Evolutionary conservation across 2,888 invertebrate species (phyloP), one percentile per base, ranked within the genome.

Genomic region (Tiliacea aurago): DNA sequence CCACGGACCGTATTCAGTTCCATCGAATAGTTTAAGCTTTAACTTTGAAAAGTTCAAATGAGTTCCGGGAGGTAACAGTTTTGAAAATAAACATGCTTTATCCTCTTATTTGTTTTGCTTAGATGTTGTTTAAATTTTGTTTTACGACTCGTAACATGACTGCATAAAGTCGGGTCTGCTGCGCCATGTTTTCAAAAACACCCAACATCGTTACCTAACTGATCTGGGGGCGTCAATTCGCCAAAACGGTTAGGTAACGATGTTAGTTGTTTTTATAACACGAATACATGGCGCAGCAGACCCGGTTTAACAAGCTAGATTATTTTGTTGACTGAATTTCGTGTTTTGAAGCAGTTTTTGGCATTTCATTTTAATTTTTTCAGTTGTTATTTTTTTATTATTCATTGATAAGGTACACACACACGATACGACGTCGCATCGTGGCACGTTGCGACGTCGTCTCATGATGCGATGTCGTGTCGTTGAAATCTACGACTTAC

Each of bases 1-100:
- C 59, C 55, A 9, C 23, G 43, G 9, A 51, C 66, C 23, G 58
- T 72, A 73, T 87, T 87, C 82, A 81, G 81, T 81, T 82, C 41
- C 69, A 79, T 82, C 63, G 51, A 73, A 86, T 74, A 83, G 82
- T 80, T 84, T 79, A 66, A 78, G 78, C 72, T 81, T 85, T 84
- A 78, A 75, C 73, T 81, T 80, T 80, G 65, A 63, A 74, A 79
- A 78, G 81, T 83, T 83, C 64, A 80, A 86, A 86, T 84, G 81
- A 86, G 83, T 81, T 84, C 75, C 64, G 28, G 56, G 68, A 81
- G 82, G 81, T 81, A 84, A 79, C 68, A 76, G 81, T 85, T 81
- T 61, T 59, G 65, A 73, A 74, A 69, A 80, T 84, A 81, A 84
- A 87, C 77, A 87, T 78, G 74, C 15, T 73, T 65, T 61, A 69